Evolutionary conservation across 2,888 invertebrate genomes (phyloP).

Genomic region (Phania funesta): DNA sequence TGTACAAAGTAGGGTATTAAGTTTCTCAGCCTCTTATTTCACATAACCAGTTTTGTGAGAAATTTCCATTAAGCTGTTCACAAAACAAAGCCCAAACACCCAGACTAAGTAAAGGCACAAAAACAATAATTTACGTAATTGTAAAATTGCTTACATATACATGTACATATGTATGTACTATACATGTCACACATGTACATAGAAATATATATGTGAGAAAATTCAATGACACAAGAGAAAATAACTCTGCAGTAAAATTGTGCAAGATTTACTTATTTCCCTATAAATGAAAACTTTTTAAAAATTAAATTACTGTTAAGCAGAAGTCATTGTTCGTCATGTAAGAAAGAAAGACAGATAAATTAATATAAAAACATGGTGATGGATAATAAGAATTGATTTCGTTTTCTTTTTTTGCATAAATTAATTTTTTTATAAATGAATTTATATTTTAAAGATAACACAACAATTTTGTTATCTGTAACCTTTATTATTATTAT

Average conservation of each 20-base stretch:
- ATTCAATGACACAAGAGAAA: conserved; percentile 57
- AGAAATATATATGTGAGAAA: conserved; percentile 30
- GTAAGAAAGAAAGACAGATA: no score
- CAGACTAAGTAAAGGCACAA: conserved; percentile 48
- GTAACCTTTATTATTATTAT: no score
- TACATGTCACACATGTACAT: not conserved
- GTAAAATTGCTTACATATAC: conserved; percentile 61
- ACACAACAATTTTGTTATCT: no score
- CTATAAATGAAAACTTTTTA: not conserved
- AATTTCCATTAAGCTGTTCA: conserved; percentile 57
- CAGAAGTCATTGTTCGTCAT: no score
- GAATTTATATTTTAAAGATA: no score
- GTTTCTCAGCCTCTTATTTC: not conserved
- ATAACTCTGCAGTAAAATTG: not conserved
- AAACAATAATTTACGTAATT: conserved; percentile 62
- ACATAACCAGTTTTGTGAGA: no score
- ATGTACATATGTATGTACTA: not conserved
- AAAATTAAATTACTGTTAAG: not conserved
- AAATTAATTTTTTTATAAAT: no score
- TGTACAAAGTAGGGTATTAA: not conserved
- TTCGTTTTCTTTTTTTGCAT: no score
- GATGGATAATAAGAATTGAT: no score
- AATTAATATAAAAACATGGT: no score
- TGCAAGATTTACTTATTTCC: not conserved
- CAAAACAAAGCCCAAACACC: conserved; percentile 11